Base-by-base conservation (phyloP, 2,888 invertebrate genomes). In the Antheraea assamensis region DNA sequence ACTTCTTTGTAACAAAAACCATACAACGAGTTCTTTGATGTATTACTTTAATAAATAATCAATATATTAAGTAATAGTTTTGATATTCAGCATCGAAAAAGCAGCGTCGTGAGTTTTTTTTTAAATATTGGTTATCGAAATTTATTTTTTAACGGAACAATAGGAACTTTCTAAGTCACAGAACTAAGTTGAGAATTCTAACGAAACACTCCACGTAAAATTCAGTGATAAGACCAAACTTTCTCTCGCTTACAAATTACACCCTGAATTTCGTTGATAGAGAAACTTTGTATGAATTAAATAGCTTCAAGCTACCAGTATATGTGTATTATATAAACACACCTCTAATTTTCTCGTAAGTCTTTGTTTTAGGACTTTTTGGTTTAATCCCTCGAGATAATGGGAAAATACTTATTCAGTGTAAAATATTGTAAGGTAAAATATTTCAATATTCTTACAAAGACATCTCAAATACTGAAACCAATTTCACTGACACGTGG, bases 201-300 rank as follows among this genome's bases (percentile, higher is more conserved):
- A 89, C 91, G 90, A 91, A 93, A 92, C 89, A 92, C 89, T 91
- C 92, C 90, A 92, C 92, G 92, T 93, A 93, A 90, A 93, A 92
- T 92, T 89, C 88, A 83, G 88, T 92, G 93, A 93, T 94, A 94
- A 93, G 91, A 86, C 87, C 81, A 88, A 93, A 93, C 88, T 94
- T 92, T 90, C 87, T 86, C 90, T 86, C 87, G 86, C 88, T 92
- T 89, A 87, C 91, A 92, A 94, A 94, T 94, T 93, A 93, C 90
- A 88, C 89, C 87, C 90, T 86, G 91, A 92, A 91, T 92, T 92
- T 89, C 87, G 87, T 89, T 91, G 91, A 92, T 93, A 92, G 90
- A 91, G 88, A 91, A 93, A 92, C 90, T 93, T 92, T 89, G 87
- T 87, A 89, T 83, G 88, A 91, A 92, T 90, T 89, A 91, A 92